Base-by-base conservation (phyloP, 1,140 invertebrate genomes). In the Drosophila saltans region DNA sequence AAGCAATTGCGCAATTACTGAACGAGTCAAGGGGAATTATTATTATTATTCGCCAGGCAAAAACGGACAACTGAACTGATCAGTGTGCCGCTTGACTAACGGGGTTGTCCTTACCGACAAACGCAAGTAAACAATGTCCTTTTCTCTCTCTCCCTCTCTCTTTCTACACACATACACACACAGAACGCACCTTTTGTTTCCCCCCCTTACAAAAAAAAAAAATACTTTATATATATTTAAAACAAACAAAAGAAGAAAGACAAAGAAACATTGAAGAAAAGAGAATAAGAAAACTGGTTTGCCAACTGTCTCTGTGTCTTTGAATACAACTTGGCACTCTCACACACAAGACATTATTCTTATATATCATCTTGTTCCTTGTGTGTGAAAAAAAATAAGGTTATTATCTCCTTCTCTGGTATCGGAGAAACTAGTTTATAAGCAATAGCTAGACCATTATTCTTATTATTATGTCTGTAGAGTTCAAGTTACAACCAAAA, bases 1-100 rank as follows among this genome's bases (percentile, higher is more conserved):
- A 78, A 74, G 73, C 84, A 89, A 88, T 88, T 88, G 84, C 80
- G 84, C 83, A 88, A 89, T 86, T 86, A 78, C 72, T 72, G 59
- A 66, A 60, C 55, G 55, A 70, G 41, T 63, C 28, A 68, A 78
- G 45, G 76, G 71, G 69, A 77, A 86, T 78, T 75, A 16, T 16
- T 16, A 16, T 16, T 16, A 16, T 16, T 16, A 75, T 69, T 78
- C 43, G 77, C 77, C 61, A 73, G 61, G 52, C 61, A 63, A 45
- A 41, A 41, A 43, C 16, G 11, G 30, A 21, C 2, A 24, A 52
- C 45, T 52, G 41, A 63, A 52, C 45, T 52, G 41, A 63, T 63
- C 61, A 63, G 36, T 60, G 58, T 60, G 58, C 45, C 70, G 73
- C 66, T 75, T 73, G 66, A 75, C 56, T 78, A 78, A 78, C 80